Evolutionary conservation across 2,113 vertebrate genomes (phyloP), one percentile per base, ranked within the genome.

Genomic region (Strix uralensis): DNA sequence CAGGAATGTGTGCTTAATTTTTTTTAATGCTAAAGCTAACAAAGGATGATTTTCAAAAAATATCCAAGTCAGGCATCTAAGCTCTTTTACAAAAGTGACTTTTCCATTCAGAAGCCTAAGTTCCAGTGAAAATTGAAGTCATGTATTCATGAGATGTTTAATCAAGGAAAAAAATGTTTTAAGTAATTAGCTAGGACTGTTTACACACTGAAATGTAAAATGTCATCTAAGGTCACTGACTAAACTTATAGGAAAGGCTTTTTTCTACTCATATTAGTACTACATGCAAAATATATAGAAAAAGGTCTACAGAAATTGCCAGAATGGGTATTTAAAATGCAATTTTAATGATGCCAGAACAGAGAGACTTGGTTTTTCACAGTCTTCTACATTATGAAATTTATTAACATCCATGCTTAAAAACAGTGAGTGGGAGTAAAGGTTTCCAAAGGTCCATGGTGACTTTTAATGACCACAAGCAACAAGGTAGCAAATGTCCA

Each of bases 11-110:
- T 80, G 32, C 34, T 91, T 86, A 4, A 8, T 81, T 70, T 81
- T 63, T 91, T 70, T 69, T 36, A 15, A 79, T 40, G 26, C 32
- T 82, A 93, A 81, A 85, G 34, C 40, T 94, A 90, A 92, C 70
- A 87, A 89, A 94, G 38, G 70, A 86, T 81, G 54, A 89, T 72
- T 95, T 89, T 34, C 4, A 79, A 75, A 87, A 94, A 89, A 57
- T 34, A 57, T 23, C n/a, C 29, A 84, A 86, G 58, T 86, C 54
- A 86, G 44, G 19, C n/a, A 78, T 88, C 61, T 83, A 81, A 86
- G 29, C 21, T 62, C 26, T 59, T 83, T 93, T 92, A 75, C 42
- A 79, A 7, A 67, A 81, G 38, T 65, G 40, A 66, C 19, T 89
- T 90, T 84, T 90, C 66, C 34, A 73, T 88, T 88, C 58, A 86